Conservation (phyloP, 2,888 invertebrate genomes). For the Blera fallax region DNA sequence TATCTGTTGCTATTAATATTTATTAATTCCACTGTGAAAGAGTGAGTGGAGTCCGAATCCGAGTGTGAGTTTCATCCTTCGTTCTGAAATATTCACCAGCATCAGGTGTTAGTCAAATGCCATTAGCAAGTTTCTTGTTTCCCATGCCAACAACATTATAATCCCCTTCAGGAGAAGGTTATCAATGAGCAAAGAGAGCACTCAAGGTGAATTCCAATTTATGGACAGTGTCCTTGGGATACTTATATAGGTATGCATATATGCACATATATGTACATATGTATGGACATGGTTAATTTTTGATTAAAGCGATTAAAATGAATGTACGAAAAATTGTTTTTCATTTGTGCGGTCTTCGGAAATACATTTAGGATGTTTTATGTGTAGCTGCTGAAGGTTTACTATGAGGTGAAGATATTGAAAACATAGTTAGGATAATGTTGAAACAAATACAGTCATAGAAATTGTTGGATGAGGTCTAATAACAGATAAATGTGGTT, state of each 20-base stretch:
- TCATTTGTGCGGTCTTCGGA: background rate
- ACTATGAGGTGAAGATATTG: background rate
- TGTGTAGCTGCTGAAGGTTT: background rate
- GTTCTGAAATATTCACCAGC: conserved; percentile 31
- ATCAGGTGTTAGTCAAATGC: conserved; percentile 42
- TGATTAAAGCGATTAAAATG: conserved; percentile 9
- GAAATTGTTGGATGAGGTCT: too few species aligned
- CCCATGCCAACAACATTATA: conserved; percentile 5
- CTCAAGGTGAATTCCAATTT: conserved; percentile 34
- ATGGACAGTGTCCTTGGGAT: conserved; percentile 12
- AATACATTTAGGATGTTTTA: background rate
- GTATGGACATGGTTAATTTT: background rate
- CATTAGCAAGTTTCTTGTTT: conserved; percentile 37
- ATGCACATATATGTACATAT: too few species aligned
- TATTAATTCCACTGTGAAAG: conserved; percentile 14
- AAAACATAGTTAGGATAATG: too few species aligned
- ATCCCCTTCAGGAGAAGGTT: background rate
- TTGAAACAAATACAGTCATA: background rate
- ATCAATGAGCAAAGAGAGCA: conserved; percentile 19
- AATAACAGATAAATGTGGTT: background rate
- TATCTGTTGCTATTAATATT: conserved; percentile 36
- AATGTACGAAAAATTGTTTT: background rate
- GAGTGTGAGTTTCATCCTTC: background rate
- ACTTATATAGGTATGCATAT: background rate
- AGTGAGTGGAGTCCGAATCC: background rate